These are phyloP conservation scores for Aspidapion aeneum DNA, from an alignment of 2,888 invertebrate species.

Conservation along the genomic window DNA sequence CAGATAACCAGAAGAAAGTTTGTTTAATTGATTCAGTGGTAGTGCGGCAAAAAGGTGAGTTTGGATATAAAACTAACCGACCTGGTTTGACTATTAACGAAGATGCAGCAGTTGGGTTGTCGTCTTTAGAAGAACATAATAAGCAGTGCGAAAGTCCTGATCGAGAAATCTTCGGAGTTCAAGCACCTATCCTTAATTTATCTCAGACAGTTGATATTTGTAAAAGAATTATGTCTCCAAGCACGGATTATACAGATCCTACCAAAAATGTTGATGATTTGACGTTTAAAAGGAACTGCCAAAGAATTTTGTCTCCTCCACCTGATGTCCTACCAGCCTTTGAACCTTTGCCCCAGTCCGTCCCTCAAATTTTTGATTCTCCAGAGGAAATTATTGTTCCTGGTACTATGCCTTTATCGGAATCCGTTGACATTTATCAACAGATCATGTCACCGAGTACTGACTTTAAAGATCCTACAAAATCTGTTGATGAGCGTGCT, in stretches of 20 bases:
- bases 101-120: neutral
- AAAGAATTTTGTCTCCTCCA: neutral
- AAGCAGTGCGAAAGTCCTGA: neutral
- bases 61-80: neutral
- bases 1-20: neutral
- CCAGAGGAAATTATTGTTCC: slow-evolving; percentile 32
- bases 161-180: slow-evolving; percentile 3
- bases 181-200: slow-evolving; percentile 38
- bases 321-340: neutral
- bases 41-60: neutral
- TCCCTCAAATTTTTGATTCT: neutral
- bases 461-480: slow-evolving; percentile 1
- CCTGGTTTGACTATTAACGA: neutral
- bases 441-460: slow-evolving; percentile 41
- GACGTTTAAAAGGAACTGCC: neutral
- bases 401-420: slow-evolving; percentile 38
- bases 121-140: neutral
- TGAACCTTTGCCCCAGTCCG: neutral
- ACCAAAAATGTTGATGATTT: neutral
- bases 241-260: slow-evolving; percentile 18
- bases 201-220: slow-evolving; percentile 43
- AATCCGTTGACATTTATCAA: slow-evolving; percentile 44
- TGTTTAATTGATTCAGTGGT: neutral
- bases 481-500: slow-evolving; percentile 5
- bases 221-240: slow-evolving; percentile 42